phyloP scores from a whole-genome alignment of 1,140 invertebrate genomes.

The Ectropis grisescens region DNA sequence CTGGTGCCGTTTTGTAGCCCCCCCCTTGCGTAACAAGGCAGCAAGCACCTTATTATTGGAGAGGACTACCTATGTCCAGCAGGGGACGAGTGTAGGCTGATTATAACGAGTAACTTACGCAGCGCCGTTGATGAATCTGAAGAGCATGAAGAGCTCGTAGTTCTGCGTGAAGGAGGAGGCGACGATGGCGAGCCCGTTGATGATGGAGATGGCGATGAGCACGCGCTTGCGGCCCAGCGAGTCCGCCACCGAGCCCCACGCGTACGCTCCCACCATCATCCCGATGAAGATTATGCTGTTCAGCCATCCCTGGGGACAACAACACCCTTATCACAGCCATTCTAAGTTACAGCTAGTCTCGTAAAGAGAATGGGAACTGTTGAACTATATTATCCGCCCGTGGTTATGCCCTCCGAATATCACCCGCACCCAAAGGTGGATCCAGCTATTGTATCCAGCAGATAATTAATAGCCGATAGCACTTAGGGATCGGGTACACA shows the following conservation, averaged over 20 bases:
- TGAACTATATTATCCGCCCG: too few species aligned
- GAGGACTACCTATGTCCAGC: too few species aligned
- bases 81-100: too few species aligned
- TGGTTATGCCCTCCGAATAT: too few species aligned
- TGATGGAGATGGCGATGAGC: constrained; percentile 88
- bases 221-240: constrained; percentile 86
- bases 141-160: constrained; percentile 89
- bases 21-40: not conserved
- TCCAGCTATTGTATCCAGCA: too few species aligned
- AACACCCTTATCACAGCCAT: not conserved
- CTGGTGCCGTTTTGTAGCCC: too few species aligned
- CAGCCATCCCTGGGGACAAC: constrained; percentile 78
- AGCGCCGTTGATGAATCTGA: constrained; percentile 91
- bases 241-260: constrained; percentile 92
- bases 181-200: constrained; percentile 90
- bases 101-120: constrained; percentile 89
- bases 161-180: constrained; percentile 89
- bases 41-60: too few species aligned
- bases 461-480: too few species aligned
- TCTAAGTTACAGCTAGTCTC: too few species aligned
- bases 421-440: too few species aligned
- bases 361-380: too few species aligned
- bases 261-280: constrained; percentile 94
- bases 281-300: constrained; percentile 90
- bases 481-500: too few species aligned